Evolutionary conservation across 2,113 vertebrate genomes (phyloP).

Genomic region (Mobula hypostoma): DNA sequence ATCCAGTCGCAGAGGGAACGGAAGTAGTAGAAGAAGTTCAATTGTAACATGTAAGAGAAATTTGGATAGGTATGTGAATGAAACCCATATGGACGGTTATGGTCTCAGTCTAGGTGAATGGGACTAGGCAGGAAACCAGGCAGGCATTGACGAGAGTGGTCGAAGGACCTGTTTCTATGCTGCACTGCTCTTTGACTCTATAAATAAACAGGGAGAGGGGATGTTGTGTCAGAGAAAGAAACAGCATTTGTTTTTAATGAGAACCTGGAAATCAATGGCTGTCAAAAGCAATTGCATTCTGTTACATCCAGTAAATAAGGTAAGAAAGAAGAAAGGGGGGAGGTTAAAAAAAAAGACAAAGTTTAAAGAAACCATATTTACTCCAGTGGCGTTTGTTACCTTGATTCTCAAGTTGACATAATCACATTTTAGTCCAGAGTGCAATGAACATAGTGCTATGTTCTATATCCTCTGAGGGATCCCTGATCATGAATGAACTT

Average conservation of each 20-base stretch:
- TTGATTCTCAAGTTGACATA: not conserved
- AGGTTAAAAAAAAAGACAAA: not conserved
- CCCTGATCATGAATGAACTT: not conserved
- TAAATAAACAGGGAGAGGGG: not conserved
- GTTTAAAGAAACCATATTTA: not conserved
- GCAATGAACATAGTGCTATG: not conserved
- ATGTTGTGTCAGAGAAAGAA: too few species aligned
- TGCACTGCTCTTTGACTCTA: too few species aligned
- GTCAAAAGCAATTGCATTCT: not conserved
- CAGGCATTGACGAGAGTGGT: too few species aligned
- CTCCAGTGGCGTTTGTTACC: not conserved
- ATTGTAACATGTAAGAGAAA: too few species aligned
- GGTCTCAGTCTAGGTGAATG: too few species aligned
- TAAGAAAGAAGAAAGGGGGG: not conserved
- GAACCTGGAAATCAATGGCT: not conserved
- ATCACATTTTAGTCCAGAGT: not conserved
- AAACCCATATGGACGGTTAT: too few species aligned
- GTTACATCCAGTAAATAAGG: not conserved
- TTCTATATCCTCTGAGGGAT: not conserved
- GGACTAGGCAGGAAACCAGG: too few species aligned
- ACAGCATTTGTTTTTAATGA: not conserved
- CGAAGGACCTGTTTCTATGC: too few species aligned
- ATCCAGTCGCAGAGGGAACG: too few species aligned
- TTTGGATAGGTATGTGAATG: too few species aligned
- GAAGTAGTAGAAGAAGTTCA: too few species aligned